Evolutionary conservation across 2,113 vertebrate species (phyloP).

Genomic region (Plectropomus leopardus): DNA sequence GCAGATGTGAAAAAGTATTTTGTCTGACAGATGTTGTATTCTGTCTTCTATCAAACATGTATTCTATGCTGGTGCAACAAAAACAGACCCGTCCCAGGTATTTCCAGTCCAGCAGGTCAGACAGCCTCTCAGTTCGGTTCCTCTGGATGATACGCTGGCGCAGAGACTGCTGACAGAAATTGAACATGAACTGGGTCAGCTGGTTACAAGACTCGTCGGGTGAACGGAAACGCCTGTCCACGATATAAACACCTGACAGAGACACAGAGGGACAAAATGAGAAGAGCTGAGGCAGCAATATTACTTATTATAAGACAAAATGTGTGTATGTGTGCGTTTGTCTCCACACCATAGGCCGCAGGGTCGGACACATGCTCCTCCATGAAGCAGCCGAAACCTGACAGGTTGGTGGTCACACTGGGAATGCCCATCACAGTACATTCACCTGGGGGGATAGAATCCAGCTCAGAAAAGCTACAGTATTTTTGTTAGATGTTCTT

Average conservation of each 20-base stretch:
- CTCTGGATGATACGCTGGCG: constrained; percentile 96
- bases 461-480: not conserved
- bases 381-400: constrained; percentile 98
- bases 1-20: not conserved
- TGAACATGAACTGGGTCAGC: constrained; percentile 95
- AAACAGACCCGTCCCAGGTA: constrained; percentile 92
- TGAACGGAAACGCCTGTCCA: constrained; percentile 93
- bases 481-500: not conserved
- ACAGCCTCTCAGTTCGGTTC: constrained; percentile 95
- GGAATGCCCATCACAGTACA: constrained; percentile 99
- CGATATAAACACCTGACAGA: constrained; percentile 92
- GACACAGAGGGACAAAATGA: not conserved
- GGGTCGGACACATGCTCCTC: constrained; percentile 97
- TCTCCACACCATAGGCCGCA: constrained; percentile 89
- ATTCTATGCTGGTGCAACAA: not conserved
- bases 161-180: constrained; percentile 95
- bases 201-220: constrained; percentile 96
- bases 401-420: constrained; percentile 98
- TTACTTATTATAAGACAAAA: not conserved
- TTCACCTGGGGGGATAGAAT: constrained; percentile 87
- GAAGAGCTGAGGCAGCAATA: too few relatives aligned
- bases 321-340: not conserved
- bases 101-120: constrained; percentile 96
- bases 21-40: not conserved
- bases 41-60: not conserved